Evolutionary conservation across 2,113 vertebrate genomes (phyloP).

Genomic region (Lanius collurio): DNA sequence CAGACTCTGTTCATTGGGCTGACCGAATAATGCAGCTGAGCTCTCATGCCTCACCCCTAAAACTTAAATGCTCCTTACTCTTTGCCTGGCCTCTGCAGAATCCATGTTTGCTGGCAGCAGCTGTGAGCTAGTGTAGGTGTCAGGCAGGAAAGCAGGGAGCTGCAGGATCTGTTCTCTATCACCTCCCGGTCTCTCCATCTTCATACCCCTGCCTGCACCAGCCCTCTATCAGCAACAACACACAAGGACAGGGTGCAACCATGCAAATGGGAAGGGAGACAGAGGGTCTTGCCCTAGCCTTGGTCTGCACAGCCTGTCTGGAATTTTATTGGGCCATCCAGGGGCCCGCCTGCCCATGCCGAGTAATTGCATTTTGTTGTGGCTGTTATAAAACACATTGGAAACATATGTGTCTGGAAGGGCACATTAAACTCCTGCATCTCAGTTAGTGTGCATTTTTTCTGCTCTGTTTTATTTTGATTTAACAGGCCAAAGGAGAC

Average conservation of each 20-base stretch:
- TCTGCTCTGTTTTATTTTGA: neutral
- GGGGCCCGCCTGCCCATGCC: neutral
- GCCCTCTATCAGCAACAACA: accelerated
- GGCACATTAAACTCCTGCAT: neutral
- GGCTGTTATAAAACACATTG: conserved; percentile 3
- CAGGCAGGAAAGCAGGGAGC: neutral
- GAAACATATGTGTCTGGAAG: conserved; percentile 10
- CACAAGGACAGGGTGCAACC: accelerated
- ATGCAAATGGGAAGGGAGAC: neutral
- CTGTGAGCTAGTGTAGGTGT: accelerated
- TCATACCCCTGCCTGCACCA: accelerated
- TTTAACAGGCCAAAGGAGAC: conserved; percentile 10
- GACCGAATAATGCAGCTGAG: neutral
- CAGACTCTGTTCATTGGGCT: neutral
- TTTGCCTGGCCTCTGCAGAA: neutral
- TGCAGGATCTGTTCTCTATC: accelerated
- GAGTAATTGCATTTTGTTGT: neutral
- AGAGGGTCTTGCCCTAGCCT: neutral
- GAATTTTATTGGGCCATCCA: neutral
- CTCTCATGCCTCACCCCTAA: neutral
- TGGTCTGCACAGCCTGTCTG: neutral
- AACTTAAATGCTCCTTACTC: neutral
- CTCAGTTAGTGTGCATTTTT: neutral
- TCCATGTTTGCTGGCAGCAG: accelerated
- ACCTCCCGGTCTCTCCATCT: neutral